phyloP scores from a whole-genome alignment of 2,888 invertebrate genomes.

The Rosalia funebris region DNA sequence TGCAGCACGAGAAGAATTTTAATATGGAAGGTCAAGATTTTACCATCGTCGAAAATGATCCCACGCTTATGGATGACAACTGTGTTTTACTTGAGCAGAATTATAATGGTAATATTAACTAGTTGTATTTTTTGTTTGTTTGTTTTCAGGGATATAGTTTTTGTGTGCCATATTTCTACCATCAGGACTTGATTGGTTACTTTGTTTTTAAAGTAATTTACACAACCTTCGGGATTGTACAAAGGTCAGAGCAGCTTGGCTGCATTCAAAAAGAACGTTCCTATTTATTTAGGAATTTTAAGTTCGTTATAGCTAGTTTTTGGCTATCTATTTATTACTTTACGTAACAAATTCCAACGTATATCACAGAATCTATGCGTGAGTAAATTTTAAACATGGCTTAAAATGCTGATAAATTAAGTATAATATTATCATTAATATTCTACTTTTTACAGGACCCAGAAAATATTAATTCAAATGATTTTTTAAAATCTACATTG shows the following conservation, averaged over 20 bases:
- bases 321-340: neutral
- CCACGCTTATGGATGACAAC: slow-evolving; percentile 48
- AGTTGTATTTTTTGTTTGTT: slow-evolving; percentile 22
- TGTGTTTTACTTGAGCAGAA: slow-evolving; percentile 51
- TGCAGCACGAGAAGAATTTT: slow-evolving; percentile 39
- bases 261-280: no score
- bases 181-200: neutral
- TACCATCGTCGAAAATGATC: slow-evolving; percentile 47
- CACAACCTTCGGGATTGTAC: neutral
- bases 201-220: neutral
- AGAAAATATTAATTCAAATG: no score
- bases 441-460: no score
- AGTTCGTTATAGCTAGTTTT: neutral
- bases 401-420: no score
- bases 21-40: slow-evolving; percentile 43
- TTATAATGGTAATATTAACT: slow-evolving; percentile 50
- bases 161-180: slow-evolving; percentile 35
- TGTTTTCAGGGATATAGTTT: slow-evolving; percentile 34
- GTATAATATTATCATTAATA: no score
- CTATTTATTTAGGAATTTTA: neutral
- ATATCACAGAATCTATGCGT: no score
- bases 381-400: no score
- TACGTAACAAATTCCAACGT: no score
- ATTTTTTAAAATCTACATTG: no score
- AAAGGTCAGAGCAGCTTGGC: neutral